Evolutionary conservation across 2,797 vertebrate genomes (phyloP).

Genomic region (Sebastiscus tertius): DNA sequence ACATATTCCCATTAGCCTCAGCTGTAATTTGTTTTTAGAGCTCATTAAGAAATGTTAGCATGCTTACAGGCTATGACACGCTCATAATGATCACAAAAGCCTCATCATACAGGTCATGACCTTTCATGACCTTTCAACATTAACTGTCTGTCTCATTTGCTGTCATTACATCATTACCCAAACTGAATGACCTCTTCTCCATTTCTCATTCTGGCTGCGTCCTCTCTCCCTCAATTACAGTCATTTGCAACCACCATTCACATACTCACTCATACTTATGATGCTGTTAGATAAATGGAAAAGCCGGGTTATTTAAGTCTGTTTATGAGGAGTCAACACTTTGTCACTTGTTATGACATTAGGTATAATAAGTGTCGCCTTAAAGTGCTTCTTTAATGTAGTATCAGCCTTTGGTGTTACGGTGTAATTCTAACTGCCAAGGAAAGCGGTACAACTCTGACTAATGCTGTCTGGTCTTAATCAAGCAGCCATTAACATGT

Average conservation of each 20-base stretch:
- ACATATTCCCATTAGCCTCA: not conserved
- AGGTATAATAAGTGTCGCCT: not conserved
- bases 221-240: not conserved
- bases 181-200: not conserved
- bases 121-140: not conserved
- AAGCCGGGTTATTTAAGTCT: not conserved
- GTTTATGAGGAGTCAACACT: not conserved
- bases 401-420: not conserved
- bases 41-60: not conserved
- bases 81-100: not conserved
- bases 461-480: conserved; percentile 22
- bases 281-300: not conserved
- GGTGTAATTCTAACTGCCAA: conserved; percentile 5
- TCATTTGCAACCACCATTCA: not conserved
- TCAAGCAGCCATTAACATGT: conserved; percentile 29
- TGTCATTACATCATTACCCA: conserved; percentile 2
- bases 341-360: not conserved
- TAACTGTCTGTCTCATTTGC: not conserved
- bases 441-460: conserved; percentile 14
- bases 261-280: not conserved
- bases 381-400: conserved; percentile 4
- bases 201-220: not conserved
- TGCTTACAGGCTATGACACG: not conserved
- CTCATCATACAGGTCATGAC: not conserved
- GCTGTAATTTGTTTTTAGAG: not conserved